phyloP scores from a whole-genome alignment of 2,797 vertebrate genomes.

The Diplodus sargus region DNA sequence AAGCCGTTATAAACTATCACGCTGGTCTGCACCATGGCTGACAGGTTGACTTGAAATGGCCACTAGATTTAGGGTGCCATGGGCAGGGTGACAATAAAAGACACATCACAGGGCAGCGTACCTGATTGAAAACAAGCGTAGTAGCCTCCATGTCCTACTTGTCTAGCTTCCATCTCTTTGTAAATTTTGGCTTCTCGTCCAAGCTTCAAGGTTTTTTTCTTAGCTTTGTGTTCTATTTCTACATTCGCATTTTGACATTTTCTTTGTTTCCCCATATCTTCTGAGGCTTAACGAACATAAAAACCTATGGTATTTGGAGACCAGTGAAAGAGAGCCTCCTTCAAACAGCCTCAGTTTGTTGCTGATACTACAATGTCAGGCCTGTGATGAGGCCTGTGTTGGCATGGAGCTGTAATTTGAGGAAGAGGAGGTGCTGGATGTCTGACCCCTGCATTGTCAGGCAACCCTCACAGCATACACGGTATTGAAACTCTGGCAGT shows the following conservation, averaged over 20 bases:
- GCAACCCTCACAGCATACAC: constrained; percentile 55
- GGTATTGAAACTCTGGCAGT: constrained; percentile 64
- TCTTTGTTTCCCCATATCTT: constrained; percentile 27
- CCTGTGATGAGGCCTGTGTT: constrained; percentile 60
- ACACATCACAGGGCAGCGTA: constrained; percentile 29
- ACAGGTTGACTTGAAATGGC: constrained; percentile 58
- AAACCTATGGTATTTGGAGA: constrained; percentile 37
- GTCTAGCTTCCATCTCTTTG: constrained; percentile 40
- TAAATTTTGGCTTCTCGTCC: constrained; percentile 28
- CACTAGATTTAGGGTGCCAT: constrained; percentile 49
- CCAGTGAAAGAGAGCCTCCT: constrained; percentile 35
- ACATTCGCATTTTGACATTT: constrained; percentile 34
- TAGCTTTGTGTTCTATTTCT: constrained; percentile 17
- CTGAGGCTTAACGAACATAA: constrained; percentile 16
- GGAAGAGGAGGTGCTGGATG: constrained; percentile 68
- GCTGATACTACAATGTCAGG: constrained; percentile 43
- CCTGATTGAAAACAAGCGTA: constrained; percentile 54
- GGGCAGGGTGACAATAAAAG: constrained; percentile 42
- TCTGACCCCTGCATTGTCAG: constrained; percentile 69
- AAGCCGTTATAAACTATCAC: constrained; percentile 71
- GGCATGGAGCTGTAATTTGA: constrained; percentile 77
- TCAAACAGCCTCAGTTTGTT: constrained; percentile 50
- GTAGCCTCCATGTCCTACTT: constrained; percentile 22
- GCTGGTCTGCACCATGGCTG: constrained; percentile 37
- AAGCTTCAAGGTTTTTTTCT: constrained; percentile 1